Percentiles rank a stretch among this genome's conserved stretches.
Evolutionary conservation across 2,113 vertebrate species (phyloP).

Genomic region (Pachypanchax playfairii): DNA sequence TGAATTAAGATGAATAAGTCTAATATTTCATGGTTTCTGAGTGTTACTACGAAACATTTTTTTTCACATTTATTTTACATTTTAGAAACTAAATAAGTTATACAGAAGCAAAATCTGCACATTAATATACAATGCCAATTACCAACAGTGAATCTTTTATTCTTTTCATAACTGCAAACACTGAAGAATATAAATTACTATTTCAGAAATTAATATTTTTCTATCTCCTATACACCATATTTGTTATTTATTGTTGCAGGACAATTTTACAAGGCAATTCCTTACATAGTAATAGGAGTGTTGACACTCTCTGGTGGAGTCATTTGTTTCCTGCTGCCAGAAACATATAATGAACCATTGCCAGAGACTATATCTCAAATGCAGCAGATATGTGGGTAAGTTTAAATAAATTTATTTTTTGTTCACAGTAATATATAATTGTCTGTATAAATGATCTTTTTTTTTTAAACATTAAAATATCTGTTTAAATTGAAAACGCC

Average conservation of each 20-base stretch:
- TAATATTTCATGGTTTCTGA: too few species aligned
- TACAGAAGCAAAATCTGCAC: too few species aligned
- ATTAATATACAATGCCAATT: too few species aligned
- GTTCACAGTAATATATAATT: background rate
- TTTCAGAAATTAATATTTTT: background rate
- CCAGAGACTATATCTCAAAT: constrained; percentile 87
- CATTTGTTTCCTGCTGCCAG: constrained; percentile 84
- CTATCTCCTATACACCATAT: background rate
- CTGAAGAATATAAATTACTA: background rate
- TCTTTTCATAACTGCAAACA: too few species aligned
- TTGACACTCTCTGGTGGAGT: constrained; percentile 82
- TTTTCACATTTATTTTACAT: too few species aligned
- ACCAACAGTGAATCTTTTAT: too few species aligned
- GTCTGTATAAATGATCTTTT: too few species aligned
- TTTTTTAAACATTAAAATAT: too few species aligned
- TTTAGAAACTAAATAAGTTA: too few species aligned
- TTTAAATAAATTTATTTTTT: background rate
- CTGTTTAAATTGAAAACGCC: too few species aligned
- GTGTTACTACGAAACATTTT: too few species aligned
- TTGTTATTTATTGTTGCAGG: constrained; percentile 73
- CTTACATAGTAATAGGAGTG: constrained; percentile 88
- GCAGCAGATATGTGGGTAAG: constrained; percentile 84
- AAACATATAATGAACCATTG: constrained; percentile 78
- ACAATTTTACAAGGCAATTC: constrained; percentile 80
- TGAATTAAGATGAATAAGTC: too few species aligned